A percentile compares a stretch with the other conserved stretches of the same genome.
phyloP scores from a whole-genome alignment of 2,888 invertebrate species.

The Cremastobaeus sp. region DNA sequence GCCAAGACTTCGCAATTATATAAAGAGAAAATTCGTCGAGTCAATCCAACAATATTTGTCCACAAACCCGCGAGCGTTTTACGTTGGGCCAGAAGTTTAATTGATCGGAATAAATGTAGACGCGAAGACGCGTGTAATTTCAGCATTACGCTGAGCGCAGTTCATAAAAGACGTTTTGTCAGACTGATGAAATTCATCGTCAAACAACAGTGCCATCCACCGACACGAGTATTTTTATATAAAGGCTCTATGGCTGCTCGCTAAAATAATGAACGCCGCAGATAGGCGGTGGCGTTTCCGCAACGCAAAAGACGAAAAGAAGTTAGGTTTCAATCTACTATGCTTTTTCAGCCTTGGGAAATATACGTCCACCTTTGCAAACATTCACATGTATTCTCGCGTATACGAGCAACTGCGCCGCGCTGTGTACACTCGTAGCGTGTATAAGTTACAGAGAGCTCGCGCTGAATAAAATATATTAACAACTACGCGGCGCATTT shows the following conservation, averaged over 20 bases:
- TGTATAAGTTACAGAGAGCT: conserved; percentile 16
- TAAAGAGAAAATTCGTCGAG: conserved; percentile 3
- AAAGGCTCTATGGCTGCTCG: conserved; percentile 63
- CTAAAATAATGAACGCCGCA: conserved; percentile 71
- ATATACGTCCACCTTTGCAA: conserved; percentile 39
- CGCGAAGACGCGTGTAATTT: conserved; percentile 16
- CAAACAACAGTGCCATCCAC: conserved; percentile 58
- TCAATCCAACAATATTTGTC: too few species aligned
- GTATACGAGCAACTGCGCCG: conserved; percentile 14
- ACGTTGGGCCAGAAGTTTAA: conserved; percentile 28
- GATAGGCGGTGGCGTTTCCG: conserved; percentile 63
- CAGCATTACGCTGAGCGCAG: conserved; percentile 8
- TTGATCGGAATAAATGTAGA: conserved; percentile 42
- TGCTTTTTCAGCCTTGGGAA: conserved; percentile 52
- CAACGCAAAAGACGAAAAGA: conserved; percentile 58
- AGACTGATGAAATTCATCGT: conserved; percentile 59
- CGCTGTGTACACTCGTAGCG: conserved; percentile 10
- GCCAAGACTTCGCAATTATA: background rate
- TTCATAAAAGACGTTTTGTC: conserved; percentile 36
- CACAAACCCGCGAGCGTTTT: too few species aligned
- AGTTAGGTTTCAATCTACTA: conserved; percentile 46
- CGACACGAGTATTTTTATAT: conserved; percentile 62
- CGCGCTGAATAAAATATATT: conserved; percentile 17
- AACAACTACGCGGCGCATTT: conserved; percentile 9
- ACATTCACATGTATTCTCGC: conserved; percentile 37